A percentile compares a stretch with the other conserved stretches of the same genome.
Evolutionary conservation across 2,888 invertebrate genomes (phyloP).

Genomic region (Eucera pruinosa): DNA sequence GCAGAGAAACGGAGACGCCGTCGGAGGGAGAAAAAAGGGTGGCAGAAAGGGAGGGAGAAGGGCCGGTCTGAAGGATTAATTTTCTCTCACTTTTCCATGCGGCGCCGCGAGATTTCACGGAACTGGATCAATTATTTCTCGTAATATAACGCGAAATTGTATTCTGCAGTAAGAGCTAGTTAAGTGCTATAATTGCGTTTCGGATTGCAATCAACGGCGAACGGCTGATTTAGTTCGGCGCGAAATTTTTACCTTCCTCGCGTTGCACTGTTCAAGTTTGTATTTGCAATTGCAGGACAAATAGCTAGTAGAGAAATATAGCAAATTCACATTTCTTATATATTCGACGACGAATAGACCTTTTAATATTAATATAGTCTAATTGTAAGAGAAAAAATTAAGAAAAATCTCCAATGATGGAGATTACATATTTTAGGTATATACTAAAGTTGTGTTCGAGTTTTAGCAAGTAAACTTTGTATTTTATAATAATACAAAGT

Average conservation of each 20-base stretch:
- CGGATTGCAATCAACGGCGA: constrained; percentile 48
- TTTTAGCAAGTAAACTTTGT: too few species aligned
- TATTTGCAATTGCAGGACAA: not conserved
- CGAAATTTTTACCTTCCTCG: constrained; percentile 12
- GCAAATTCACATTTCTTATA: too few species aligned
- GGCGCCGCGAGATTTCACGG: constrained; percentile 45
- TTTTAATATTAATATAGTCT: too few species aligned
- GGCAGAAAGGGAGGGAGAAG: not conserved
- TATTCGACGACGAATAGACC: too few species aligned
- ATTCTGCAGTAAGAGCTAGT: constrained; percentile 43
- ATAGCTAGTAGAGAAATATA: too few species aligned
- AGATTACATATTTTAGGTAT: too few species aligned
- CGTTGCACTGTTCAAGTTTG: not conserved
- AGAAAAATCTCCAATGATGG: not conserved
- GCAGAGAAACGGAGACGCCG: constrained; percentile 55
- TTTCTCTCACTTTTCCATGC: constrained; percentile 64
- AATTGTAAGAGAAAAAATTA: too few species aligned
- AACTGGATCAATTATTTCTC: constrained; percentile 57
- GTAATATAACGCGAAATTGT: constrained; percentile 49
- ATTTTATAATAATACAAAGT: too few species aligned
- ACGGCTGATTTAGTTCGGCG: constrained; percentile 19
- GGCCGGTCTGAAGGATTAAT: constrained; percentile 63
- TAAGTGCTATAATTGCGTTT: constrained; percentile 51
- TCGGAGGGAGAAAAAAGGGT: not conserved
- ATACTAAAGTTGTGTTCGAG: too few species aligned